Conservation (phyloP, 2,888 invertebrate species). For the Thecophora atra region DNA sequence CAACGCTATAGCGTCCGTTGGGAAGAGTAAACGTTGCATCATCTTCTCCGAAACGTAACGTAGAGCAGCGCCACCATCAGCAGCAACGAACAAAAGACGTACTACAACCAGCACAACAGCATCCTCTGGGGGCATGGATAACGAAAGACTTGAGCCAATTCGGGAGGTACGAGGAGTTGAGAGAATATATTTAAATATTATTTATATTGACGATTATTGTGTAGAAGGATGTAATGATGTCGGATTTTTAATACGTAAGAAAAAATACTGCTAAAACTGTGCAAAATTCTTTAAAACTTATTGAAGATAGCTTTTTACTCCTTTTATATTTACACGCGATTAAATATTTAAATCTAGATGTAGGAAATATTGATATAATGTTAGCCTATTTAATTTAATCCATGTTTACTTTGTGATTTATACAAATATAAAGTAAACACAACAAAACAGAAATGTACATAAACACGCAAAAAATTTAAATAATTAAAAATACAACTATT, state of each 20-base stretch:
- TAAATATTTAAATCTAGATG: neutral
- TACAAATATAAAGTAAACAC: conserved; percentile 24
- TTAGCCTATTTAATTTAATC: neutral
- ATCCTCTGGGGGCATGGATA: neutral
- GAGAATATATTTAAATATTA: neutral
- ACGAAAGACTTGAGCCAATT: neutral
- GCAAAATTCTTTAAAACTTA: conserved; percentile 2
- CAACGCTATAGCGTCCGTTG: conserved; percentile 82
- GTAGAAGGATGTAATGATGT: neutral
- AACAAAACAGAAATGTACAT: neutral
- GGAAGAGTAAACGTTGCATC: conserved; percentile 81
- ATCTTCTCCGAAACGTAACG: conserved; percentile 78
- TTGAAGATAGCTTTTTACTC: neutral
- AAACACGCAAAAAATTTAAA: conserved; percentile 15
- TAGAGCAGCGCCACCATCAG: conserved; percentile 22
- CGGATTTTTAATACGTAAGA: conserved; percentile 2
- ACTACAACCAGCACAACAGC: neutral
- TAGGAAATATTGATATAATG: neutral
- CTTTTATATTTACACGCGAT: neutral
- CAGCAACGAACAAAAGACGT: conserved; percentile 27
- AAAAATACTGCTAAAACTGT: conserved; percentile 12
- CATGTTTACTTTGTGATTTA: neutral
- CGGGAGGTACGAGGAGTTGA: neutral
- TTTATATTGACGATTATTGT: neutral
- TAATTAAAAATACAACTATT: neutral